A percentile compares a stretch with the other conserved stretches of the same genome.
Evolutionary conservation across 2,113 vertebrate species (phyloP).

Genomic region (Cyprinodon brontotheroides): DNA sequence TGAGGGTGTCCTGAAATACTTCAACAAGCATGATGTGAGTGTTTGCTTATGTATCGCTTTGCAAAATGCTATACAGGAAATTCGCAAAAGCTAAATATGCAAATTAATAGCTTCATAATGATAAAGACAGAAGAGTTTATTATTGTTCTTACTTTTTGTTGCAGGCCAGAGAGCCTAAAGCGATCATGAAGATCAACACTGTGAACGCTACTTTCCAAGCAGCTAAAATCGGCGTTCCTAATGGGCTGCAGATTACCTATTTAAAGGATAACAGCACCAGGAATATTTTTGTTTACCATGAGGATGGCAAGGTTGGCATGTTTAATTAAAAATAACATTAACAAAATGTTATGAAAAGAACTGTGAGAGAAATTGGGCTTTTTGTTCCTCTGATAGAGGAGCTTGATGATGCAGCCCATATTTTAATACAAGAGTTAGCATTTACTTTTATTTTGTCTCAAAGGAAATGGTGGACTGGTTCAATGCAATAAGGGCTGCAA

Average conservation of each 20-base stretch:
- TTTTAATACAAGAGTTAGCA: too few species aligned
- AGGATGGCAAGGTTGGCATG: constrained; percentile 90
- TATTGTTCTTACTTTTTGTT: neutral
- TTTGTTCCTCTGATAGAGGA: constrained; percentile 41
- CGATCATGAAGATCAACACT: constrained; percentile 89
- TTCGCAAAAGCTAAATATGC: neutral
- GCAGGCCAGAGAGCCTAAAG: constrained; percentile 96
- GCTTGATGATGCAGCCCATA: constrained; percentile 6
- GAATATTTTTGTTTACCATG: constrained; percentile 96
- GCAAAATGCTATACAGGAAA: neutral
- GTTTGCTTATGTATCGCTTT: neutral
- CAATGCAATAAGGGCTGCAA: constrained; percentile 87
- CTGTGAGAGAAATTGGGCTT: neutral
- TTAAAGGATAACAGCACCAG: constrained; percentile 96
- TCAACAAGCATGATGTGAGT: constrained; percentile 93
- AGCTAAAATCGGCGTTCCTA: constrained; percentile 87
- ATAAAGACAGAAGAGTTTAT: neutral
- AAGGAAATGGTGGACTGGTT: constrained; percentile 96
- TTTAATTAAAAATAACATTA: neutral
- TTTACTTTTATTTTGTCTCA: constrained; percentile 18
- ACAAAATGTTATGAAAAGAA: neutral
- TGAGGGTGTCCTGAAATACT: constrained; percentile 93
- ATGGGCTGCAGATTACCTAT: constrained; percentile 95
- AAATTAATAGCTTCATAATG: neutral
- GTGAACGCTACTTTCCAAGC: constrained; percentile 96